Conservation (phyloP, 2,797 vertebrate species). For the Pseudocheirus occidentalis region DNA sequence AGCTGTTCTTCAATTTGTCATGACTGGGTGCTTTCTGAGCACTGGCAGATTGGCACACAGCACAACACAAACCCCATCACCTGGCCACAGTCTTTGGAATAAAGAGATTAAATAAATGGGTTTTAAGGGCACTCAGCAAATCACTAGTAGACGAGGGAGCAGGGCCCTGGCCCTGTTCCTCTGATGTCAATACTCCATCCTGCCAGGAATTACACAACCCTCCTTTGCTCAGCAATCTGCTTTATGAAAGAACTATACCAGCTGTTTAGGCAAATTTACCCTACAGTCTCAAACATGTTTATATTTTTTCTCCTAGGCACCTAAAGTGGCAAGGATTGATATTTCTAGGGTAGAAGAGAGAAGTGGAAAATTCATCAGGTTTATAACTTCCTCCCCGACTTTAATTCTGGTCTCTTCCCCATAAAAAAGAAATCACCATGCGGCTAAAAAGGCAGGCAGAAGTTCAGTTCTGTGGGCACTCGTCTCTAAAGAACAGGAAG, state of each 20-base stretch:
- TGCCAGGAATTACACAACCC: not conserved
- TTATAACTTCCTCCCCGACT: not conserved
- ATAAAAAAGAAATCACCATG: not conserved
- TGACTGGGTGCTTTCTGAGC: not conserved
- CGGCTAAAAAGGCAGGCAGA: not conserved
- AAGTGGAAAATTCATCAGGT: not conserved
- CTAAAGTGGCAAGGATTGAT: not conserved
- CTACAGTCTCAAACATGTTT: rapidly evolving
- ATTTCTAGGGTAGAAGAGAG: not conserved
- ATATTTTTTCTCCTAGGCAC: not conserved
- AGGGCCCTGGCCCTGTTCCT: not conserved
- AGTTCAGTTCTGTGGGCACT: not conserved
- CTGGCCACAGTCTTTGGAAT: not conserved
- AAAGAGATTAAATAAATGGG: not conserved
- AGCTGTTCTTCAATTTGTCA: not conserved
- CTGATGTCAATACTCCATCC: rapidly evolving
- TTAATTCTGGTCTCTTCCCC: no score
- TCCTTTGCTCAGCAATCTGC: not conserved
- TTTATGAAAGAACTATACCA: not conserved
- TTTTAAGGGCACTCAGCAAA: not conserved
- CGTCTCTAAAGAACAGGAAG: not conserved
- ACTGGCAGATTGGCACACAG: not conserved
- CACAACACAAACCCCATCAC: not conserved
- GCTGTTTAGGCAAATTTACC: not conserved
- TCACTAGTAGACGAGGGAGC: not conserved